Conservation (phyloP, 1,140 invertebrate species). For the Monochamus saltuarius region DNA sequence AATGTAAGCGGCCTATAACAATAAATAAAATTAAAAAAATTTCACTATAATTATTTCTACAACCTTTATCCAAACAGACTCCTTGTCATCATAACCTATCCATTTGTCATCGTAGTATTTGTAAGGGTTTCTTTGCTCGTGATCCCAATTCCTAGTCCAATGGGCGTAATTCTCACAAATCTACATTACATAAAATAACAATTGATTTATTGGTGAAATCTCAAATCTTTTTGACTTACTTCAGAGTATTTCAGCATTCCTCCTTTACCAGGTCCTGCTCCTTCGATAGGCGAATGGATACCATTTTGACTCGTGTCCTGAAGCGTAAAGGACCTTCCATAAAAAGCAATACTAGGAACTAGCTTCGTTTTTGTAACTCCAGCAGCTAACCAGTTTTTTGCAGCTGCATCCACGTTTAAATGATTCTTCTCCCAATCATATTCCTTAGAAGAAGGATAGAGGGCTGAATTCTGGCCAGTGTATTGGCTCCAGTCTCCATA, state of each 20-base stretch:
- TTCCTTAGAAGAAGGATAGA: slow-evolving; percentile 8
- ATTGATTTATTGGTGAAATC: too few relatives aligned
- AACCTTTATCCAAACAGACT: slow-evolving; percentile 1
- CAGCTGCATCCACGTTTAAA: slow-evolving; percentile 12
- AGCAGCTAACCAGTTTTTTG: slow-evolving; percentile 43
- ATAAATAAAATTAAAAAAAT: background rate
- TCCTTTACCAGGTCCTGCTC: slow-evolving; percentile 49
- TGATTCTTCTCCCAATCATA: slow-evolving; percentile 8
- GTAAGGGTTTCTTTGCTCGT: slow-evolving; percentile 1
- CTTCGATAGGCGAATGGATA: slow-evolving; percentile 56
- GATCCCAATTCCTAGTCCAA: background rate
- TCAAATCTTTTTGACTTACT: background rate
- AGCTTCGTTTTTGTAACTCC: slow-evolving; percentile 59
- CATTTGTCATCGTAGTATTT: background rate
- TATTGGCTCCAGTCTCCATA: background rate
- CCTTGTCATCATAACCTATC: slow-evolving; percentile 1
- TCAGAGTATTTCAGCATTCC: slow-evolving; percentile 5
- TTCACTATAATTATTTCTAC: too few relatives aligned
- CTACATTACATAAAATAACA: too few relatives aligned
- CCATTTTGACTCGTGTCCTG: slow-evolving; percentile 51
- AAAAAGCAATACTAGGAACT: slow-evolving; percentile 64
- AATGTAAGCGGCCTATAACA: slow-evolving; percentile 24
- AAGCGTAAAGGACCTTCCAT: slow-evolving; percentile 64
- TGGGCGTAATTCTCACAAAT: too few relatives aligned
- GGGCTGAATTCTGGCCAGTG: slow-evolving; percentile 1